These are phyloP conservation scores for Planococcus citri DNA, from an alignment of 1,140 invertebrate genomes.

Conservation along the genomic window DNA sequence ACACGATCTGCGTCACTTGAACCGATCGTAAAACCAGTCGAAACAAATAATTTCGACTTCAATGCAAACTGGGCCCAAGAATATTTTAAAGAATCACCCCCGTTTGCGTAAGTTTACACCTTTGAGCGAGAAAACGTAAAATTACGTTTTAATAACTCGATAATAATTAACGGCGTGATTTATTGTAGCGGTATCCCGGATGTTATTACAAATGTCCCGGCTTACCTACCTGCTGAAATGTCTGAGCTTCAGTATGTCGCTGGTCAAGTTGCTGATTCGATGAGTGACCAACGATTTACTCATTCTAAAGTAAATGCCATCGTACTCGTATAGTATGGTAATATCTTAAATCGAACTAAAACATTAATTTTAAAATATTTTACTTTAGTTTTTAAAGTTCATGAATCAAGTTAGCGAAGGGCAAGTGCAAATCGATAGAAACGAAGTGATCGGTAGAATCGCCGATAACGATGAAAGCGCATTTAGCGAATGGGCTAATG, in stretches of 20 bases:
- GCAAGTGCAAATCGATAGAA: constrained; percentile 39
- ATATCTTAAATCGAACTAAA: background rate
- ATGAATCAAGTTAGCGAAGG: constrained; percentile 63
- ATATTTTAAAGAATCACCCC: background rate
- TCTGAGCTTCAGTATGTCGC: background rate
- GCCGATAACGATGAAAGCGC: background rate
- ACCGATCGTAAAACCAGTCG: background rate
- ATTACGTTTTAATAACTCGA: background rate
- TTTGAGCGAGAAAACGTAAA: too few relatives aligned
- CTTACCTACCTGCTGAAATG: background rate
- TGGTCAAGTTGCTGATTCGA: background rate
- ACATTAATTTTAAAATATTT: constrained; percentile 11
- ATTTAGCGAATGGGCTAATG: background rate
- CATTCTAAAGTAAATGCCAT: constrained; percentile 26
- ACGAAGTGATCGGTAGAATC: constrained; percentile 29
- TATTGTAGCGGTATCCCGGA: background rate
- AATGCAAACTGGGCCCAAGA: background rate
- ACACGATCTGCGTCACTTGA: background rate
- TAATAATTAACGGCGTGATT: background rate
- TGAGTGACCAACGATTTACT: constrained; percentile 23
- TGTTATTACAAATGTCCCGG: background rate
- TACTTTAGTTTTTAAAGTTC: constrained; percentile 65
- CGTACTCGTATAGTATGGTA: background rate
- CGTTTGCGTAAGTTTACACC: background rate
- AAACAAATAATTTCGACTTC: background rate